Conservation (phyloP, 2,888 invertebrate species). For the Cantharis flavilabris region DNA sequence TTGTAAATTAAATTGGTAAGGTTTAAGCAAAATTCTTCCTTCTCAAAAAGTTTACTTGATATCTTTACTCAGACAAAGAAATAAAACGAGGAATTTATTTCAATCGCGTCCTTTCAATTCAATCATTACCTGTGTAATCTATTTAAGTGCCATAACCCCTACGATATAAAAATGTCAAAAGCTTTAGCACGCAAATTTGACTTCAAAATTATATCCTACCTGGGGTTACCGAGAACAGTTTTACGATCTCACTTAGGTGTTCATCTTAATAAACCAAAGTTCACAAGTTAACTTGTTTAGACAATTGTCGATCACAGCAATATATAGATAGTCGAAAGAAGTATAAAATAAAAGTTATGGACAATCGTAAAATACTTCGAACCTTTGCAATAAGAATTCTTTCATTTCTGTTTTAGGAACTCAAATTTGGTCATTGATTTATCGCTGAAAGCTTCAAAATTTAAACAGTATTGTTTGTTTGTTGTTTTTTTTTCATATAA, state of each 20-base stretch:
- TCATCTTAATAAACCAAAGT: constrained; percentile 18
- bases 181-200: constrained; percentile 29
- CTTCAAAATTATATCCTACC: constrained; percentile 24
- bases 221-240: constrained; percentile 27
- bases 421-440: background rate
- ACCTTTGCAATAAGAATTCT: background rate
- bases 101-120: background rate
- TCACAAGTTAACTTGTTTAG: constrained; percentile 17
- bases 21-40: background rate
- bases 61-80: background rate
- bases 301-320: constrained; percentile 35
- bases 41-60: background rate
- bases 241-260: constrained; percentile 30
- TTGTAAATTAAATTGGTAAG: background rate
- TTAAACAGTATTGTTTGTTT: background rate
- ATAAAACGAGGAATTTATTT: background rate
- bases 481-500: background rate
- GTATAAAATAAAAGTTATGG: constrained; percentile 28
- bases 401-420: background rate
- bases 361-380: constrained; percentile 24
- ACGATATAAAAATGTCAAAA: constrained; percentile 18
- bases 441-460: background rate
- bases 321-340: constrained; percentile 30
- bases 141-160: background rate
- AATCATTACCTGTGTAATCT: background rate